Conservation (phyloP, 2,797 vertebrate genomes). For the Simalia tracyae region DNA sequence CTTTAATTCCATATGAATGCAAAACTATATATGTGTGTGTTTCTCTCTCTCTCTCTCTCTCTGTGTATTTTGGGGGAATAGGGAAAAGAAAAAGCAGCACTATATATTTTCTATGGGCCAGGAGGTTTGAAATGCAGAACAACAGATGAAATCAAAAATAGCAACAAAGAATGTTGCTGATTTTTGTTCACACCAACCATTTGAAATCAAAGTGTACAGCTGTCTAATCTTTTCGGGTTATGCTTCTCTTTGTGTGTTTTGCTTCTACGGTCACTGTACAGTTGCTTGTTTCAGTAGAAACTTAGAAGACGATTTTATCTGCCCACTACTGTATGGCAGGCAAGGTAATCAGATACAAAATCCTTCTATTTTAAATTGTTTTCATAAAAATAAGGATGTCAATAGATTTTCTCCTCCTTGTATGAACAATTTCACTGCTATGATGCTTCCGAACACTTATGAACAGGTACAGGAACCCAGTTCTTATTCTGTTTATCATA, state of each 20-base stretch:
- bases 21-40: not conserved
- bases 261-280: not conserved
- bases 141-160: not conserved
- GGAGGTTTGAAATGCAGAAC: not conserved
- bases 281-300: not conserved
- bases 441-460: not conserved
- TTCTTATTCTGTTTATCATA: not conserved
- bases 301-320: not conserved
- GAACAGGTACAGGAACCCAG: not conserved
- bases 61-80: no score
- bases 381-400: not conserved
- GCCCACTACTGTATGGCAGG: not conserved
- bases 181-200: not conserved
- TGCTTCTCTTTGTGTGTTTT: not conserved
- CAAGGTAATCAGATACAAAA: not conserved
- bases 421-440: not conserved
- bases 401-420: not conserved
- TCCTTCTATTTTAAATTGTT: not conserved
- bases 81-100: not conserved
- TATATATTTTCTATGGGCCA: not conserved
- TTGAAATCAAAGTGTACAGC: not conserved
- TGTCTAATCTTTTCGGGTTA: not conserved
- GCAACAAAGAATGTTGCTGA: not conserved
- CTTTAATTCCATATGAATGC: not conserved
- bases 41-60: not conserved